Percentiles rank a stretch among this genome's conserved stretches.
Conservation (phyloP, 1,140 invertebrate genomes). For the Steinernema khuongi region DNA sequence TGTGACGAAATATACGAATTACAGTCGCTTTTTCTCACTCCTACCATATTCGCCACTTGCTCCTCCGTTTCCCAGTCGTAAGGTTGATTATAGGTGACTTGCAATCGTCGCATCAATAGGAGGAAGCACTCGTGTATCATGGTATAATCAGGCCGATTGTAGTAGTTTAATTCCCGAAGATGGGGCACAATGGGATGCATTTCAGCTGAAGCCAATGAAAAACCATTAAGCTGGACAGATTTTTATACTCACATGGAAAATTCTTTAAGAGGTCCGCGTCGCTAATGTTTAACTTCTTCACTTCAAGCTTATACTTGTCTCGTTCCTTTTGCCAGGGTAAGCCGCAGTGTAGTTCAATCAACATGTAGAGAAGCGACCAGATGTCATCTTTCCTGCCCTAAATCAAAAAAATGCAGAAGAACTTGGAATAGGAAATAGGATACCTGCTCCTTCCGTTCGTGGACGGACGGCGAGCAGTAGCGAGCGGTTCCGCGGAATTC, state of each 20-base stretch:
- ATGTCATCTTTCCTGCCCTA: conserved; percentile 47
- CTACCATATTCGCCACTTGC: not conserved
- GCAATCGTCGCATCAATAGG: not conserved
- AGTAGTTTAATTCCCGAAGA: conserved; percentile 24
- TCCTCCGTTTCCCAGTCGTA: conserved; percentile 34
- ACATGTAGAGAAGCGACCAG: conserved; percentile 30
- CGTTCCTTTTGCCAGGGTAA: conserved; percentile 45
- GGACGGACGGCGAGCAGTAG: conserved; percentile 46
- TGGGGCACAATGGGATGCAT: not conserved
- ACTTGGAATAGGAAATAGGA: not conserved
- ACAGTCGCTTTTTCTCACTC: not conserved
- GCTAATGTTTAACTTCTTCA: conserved; percentile 35
- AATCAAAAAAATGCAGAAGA: not conserved
- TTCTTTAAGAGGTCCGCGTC: conserved; percentile 30
- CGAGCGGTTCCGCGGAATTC: conserved; percentile 48
- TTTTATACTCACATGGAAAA: conserved; percentile 26
- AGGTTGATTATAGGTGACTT: conserved; percentile 21
- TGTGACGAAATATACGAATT: not conserved
- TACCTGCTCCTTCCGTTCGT: conserved; percentile 34
- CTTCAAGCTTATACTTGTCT: conserved; percentile 40
- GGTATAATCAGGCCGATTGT: conserved; percentile 31
- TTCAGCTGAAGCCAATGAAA: not conserved
- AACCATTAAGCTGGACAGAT: not conserved
- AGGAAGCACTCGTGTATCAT: conserved; percentile 18
- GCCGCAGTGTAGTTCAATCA: conserved; percentile 32